Evolutionary conservation across 2,797 vertebrate species (phyloP).

Genomic region (Myotis myotis): DNA sequence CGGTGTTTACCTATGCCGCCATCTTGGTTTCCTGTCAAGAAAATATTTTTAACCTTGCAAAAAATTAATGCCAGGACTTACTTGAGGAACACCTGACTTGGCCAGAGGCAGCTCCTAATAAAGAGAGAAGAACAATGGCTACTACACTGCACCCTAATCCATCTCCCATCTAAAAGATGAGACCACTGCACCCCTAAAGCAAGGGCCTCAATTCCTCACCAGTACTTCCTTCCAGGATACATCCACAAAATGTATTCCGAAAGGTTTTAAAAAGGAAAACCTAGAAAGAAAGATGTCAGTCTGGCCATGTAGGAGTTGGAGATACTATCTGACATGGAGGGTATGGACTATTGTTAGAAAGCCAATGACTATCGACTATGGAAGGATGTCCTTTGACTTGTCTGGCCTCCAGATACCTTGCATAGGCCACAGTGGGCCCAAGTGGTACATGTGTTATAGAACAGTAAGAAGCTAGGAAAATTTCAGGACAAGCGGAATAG

Average conservation of each 20-base stretch:
- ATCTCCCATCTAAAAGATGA: slow-evolving; percentile 34
- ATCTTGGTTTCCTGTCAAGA: not conserved
- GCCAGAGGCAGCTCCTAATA: slow-evolving; percentile 73
- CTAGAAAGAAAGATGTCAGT: not conserved
- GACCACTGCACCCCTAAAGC: not conserved
- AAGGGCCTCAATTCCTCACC: not conserved
- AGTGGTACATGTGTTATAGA: not conserved
- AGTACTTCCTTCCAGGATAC: not conserved
- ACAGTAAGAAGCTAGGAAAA: no score
- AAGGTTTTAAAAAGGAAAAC: not conserved
- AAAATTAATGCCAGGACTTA: slow-evolving; percentile 55
- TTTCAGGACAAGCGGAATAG: no score
- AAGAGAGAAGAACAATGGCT: slow-evolving; percentile 72
- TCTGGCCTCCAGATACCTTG: not conserved
- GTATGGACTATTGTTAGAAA: not conserved
- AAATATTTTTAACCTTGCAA: slow-evolving; percentile 47
- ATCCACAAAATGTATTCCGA: not conserved
- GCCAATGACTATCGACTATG: fast-evolving
- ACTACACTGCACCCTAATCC: not conserved
- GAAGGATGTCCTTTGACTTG: not conserved
- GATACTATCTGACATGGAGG: not conserved
- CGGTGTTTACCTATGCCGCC: no score
- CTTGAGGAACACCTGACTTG: slow-evolving; percentile 72
- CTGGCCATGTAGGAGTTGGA: not conserved
- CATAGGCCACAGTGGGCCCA: not conserved